phyloP scores from a whole-genome alignment of 2,888 invertebrate genomes.

The Arge pagana region DNA sequence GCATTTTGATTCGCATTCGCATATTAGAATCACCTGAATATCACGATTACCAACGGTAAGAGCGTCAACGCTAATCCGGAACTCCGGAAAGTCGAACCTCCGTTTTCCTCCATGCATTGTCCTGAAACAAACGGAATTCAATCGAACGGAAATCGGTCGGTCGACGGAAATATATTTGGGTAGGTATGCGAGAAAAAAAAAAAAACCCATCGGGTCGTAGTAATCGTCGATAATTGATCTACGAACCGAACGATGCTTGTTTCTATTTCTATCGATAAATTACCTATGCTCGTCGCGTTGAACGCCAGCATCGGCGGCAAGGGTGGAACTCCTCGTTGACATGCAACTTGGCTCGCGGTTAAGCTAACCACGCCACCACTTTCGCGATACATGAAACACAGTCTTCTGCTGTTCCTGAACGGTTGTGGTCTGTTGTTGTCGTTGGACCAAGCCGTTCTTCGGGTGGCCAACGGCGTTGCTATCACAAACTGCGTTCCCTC shows the following conservation, averaged over 20 bases:
- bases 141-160: constrained; percentile 8
- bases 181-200: neutral
- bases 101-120: constrained; percentile 65
- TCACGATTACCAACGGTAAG: constrained; percentile 41
- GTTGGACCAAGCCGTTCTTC: constrained; percentile 61
- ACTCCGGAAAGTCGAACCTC: constrained; percentile 40
- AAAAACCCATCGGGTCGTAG: neutral
- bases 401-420: constrained; percentile 62
- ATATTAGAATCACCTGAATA: constrained; percentile 55
- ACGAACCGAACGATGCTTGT: no score
- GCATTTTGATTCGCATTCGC: constrained; percentile 6
- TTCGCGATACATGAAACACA: constrained; percentile 79
- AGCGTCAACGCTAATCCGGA: constrained; percentile 41
- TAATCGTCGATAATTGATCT: no score
- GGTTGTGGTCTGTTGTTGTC: constrained; percentile 54
- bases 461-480: constrained; percentile 72
- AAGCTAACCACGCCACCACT: constrained; percentile 57
- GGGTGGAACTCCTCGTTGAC: constrained; percentile 52
- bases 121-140: constrained; percentile 59
- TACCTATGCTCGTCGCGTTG: constrained; percentile 74
- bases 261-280: no score
- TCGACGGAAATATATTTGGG: neutral
- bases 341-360: constrained; percentile 55
- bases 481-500: constrained; percentile 87
- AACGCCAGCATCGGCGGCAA: constrained; percentile 64